Evolutionary conservation across 1,140 invertebrate species (phyloP), one percentile per base, ranked within the genome.

Genomic region (Musca domestica): DNA sequence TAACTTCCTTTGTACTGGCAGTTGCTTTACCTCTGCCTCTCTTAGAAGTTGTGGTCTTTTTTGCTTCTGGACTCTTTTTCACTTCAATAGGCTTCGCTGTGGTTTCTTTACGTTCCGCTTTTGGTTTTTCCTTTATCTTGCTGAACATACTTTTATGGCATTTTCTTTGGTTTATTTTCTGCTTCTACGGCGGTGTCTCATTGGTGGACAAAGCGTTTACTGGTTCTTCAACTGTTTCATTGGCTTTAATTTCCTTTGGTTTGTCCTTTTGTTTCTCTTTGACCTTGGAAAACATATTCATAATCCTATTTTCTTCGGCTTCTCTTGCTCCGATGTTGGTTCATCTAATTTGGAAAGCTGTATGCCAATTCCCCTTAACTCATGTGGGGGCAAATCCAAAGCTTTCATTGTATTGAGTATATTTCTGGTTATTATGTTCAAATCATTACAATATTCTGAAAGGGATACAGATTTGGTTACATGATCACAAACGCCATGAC

Each of bases 401-500:
- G 89, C 87, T 73, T 87, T 87, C 81, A 87, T 89, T 27, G 93
- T 80, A 22, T 76, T 81, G 17, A 90, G 78, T 17, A 88, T 84
- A 82, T 90, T 88, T 70, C 84, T 88, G 34, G 82, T 86, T 71
- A 97, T 93, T 12, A 90, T 81, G 49, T 86, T 81, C 19, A 87
- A 70, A 82, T 93, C 88, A 76, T 89, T 86, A 15, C 92, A 91
- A 52, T 88, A 80, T 64, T 86, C 80, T 52, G 86, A 83, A 5
- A 96, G 83, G 61, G 89, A 87, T n/a, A 85, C 84, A 4, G 94
- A 93, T 83, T 93, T 95, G 17, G 91, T 92, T 25, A 95, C 81
- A 73, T 88, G 87, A 83, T 97, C 93, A 83, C 95, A 98, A 54
- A 92, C 85, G 1, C 96, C 96, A 84, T 97, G 95, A 1, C 95